Conservation (phyloP, 1,140 invertebrate genomes). For the Atta texana region DNA sequence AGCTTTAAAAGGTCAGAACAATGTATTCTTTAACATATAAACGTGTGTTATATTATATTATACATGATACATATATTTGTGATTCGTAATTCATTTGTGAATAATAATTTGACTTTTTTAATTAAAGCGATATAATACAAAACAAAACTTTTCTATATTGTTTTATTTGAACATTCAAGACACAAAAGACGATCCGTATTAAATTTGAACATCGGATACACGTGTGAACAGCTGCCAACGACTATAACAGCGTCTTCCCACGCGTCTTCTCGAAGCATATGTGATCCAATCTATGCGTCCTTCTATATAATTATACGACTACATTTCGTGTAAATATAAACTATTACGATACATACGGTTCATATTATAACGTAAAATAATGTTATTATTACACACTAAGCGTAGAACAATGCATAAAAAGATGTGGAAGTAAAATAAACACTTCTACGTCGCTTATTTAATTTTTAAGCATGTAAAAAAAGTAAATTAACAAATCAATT, state of each 20-base stretch:
- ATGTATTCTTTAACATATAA: neutral
- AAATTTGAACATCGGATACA: constrained; percentile 74
- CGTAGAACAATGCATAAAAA: constrained; percentile 6
- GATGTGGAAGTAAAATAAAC: neutral
- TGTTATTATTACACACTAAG: neutral
- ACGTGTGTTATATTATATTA: neutral
- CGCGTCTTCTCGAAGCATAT: constrained; percentile 75
- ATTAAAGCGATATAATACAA: neutral
- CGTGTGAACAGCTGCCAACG: constrained; percentile 80
- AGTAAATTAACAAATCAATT: neutral
- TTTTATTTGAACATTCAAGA: neutral
- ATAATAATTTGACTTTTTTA: neutral
- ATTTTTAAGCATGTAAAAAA: neutral
- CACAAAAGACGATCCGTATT: constrained; percentile 30
- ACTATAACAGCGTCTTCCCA: constrained; percentile 78
- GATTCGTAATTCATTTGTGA: neutral
- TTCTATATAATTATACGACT: constrained; percentile 46
- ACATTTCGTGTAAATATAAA: constrained; percentile 21
- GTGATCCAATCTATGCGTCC: constrained; percentile 60
- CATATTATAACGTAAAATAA: constrained; percentile 4
- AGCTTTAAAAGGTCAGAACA: neutral
- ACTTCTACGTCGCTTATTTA: neutral
- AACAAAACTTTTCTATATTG: neutral
- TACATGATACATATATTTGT: neutral
- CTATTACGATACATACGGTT: neutral